These are phyloP conservation scores for Lithophane leautieri DNA, from an alignment of 2,888 invertebrate genomes.

Conservation along the genomic window DNA sequence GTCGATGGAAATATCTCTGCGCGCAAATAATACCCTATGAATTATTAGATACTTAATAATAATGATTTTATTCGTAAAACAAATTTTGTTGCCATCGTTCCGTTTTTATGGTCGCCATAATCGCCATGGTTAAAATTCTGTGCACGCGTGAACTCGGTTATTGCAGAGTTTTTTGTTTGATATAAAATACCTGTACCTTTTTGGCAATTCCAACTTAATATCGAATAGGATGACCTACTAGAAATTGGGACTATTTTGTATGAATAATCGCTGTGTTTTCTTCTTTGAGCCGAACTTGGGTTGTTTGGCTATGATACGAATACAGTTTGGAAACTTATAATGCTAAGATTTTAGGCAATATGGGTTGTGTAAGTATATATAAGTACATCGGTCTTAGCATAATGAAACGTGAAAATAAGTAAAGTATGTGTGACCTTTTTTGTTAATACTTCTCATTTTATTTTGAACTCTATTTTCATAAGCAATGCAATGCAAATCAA, in stretches of 20 bases:
- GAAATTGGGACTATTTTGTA: constrained; percentile 50
- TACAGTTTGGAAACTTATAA: constrained; percentile 21
- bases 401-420: not conserved
- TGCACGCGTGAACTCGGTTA: constrained; percentile 48
- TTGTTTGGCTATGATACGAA: constrained; percentile 15
- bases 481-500: no score
- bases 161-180: constrained; percentile 47
- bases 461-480: not conserved
- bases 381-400: not conserved
- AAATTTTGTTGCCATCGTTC: constrained; percentile 49
- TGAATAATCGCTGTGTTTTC: constrained; percentile 39
- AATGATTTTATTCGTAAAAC: constrained; percentile 51
- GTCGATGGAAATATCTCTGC: constrained; percentile 32
- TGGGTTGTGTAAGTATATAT: no score
- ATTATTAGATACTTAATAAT: constrained; percentile 59
- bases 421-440: not conserved
- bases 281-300: constrained; percentile 21
- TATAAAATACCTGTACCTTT: constrained; percentile 56
- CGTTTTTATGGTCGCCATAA: constrained; percentile 55
- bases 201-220: constrained; percentile 60
- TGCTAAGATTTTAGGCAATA: not conserved
- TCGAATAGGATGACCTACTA: constrained; percentile 55
- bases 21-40: constrained; percentile 46
- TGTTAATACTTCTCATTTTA: not conserved
- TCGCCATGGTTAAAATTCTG: constrained; percentile 53